Base-by-base conservation (phyloP, 2,888 invertebrate genomes). In the Doris montereyensis region DNA sequence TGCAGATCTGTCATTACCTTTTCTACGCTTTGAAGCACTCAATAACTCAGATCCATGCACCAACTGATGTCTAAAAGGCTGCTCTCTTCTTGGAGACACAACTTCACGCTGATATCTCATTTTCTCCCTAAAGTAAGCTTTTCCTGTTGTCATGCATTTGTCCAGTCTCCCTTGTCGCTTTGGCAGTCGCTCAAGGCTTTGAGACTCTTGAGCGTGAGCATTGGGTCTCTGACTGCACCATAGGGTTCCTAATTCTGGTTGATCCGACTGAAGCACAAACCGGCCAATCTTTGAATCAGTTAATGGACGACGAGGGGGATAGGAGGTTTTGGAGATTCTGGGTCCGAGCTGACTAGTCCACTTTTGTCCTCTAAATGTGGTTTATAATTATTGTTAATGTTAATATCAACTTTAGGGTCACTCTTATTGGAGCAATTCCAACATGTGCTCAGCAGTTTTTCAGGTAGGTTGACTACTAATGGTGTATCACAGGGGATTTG, bases 11-110 rank as follows among this genome's bases (percentile, higher is more conserved):
- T 79, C 75, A 60, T 79, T 79, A 3, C 34, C 79, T 58, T 70
- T 79, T 26, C 79, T 79, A 0, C 79, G 67, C 41, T 79, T 79
- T n/a, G 75, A 75, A 2, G 79, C 68, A 68, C 78, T 78, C 0
- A 21, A 30, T 32, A 3, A 26, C 52, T 26, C 30, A 21, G 65
- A 10, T 4, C 10, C 70, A 32, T 24, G 21, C 2, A 24, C 2
- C 0, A 8, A 34, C 26, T 71, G 28, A 1, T 28, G 67, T 57
- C 32, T 52, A 21, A 4, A 26, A 13, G 13, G 28, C 1, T 21
- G 17, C 0, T 73, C 5, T 28, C 24, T 41, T 41, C 68, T 65
- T 4, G 17, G 10, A 34, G 41, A 30, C 24, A 67, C 35, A 24
- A 68, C 52, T 17, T 41, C 8, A 41, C 52, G 17, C 8, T 17